Percentiles rank a stretch among this genome's conserved stretches.
Conservation (phyloP, 2,113 vertebrate genomes). For the Seriola quinqueradiata region DNA sequence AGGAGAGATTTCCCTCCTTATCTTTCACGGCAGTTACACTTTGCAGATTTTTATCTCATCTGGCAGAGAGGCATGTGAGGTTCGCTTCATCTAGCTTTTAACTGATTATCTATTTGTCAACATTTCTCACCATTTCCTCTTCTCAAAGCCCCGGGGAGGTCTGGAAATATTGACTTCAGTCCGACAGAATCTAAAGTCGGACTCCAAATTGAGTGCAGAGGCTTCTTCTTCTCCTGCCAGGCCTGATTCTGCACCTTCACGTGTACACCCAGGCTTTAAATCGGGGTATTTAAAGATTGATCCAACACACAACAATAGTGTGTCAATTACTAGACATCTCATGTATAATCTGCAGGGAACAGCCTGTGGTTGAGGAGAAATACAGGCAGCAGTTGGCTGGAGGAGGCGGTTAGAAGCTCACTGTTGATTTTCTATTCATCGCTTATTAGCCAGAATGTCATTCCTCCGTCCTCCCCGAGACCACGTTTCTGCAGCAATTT, state of each 20-base stretch:
- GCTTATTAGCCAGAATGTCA: constrained; percentile 41
- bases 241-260: constrained; percentile 24
- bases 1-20: constrained; percentile 74
- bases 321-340: constrained; percentile 40
- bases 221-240: constrained; percentile 33
- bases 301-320: neutral
- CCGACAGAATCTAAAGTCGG: constrained; percentile 50
- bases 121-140: constrained; percentile 66
- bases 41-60: constrained; percentile 74
- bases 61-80: constrained; percentile 68
- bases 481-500: constrained; percentile 37
- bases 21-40: constrained; percentile 77
- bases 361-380: constrained; percentile 21
- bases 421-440: constrained; percentile 29
- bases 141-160: constrained; percentile 42
- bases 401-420: neutral
- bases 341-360: constrained; percentile 32
- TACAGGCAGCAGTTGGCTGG: neutral
- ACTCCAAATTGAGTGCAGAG: constrained; percentile 51
- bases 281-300: constrained; percentile 59
- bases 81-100: constrained; percentile 69
- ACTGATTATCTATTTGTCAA: constrained; percentile 79
- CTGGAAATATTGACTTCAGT: constrained; percentile 69
- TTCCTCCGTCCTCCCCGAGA: constrained; percentile 57
- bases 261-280: constrained; percentile 14